Conservation (phyloP, 2,113 vertebrate species). For the Anas platyrhynchos region DNA sequence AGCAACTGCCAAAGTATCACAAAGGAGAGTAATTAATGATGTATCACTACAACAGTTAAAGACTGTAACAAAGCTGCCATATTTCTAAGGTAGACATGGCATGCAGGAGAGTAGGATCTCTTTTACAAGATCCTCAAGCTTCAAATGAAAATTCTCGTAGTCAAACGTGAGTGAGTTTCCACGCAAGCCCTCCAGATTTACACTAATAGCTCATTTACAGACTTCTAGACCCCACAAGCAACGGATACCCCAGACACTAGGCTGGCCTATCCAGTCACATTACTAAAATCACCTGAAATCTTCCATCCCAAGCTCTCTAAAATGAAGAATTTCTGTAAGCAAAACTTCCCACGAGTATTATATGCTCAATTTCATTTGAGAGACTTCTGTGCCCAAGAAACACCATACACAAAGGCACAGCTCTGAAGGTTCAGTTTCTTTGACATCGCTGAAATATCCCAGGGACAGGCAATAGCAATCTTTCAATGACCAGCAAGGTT, state of each 20-base stretch:
- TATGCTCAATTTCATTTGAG: fast-evolving
- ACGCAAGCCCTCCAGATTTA: neutral
- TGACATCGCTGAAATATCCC: neutral
- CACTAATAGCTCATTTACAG: neutral
- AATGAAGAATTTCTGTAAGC: fast-evolving
- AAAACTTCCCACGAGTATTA: neutral
- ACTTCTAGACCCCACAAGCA: neutral
- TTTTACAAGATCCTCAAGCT: neutral
- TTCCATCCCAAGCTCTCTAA: neutral
- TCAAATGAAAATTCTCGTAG: neutral
- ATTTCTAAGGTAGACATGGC: neutral
- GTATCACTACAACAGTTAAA: neutral
- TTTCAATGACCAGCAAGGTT: neutral
- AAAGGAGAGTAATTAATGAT: neutral
- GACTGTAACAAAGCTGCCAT: neutral
- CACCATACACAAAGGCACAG: neutral
- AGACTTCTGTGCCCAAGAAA: neutral
- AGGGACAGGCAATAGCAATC: neutral
- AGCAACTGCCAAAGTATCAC: neutral
- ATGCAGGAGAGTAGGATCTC: neutral
- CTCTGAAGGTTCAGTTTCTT: neutral
- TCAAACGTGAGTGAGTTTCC: neutral
- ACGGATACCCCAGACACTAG: neutral
- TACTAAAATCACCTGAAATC: neutral
- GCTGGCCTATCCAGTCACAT: neutral